Base-by-base conservation (phyloP, 2,888 invertebrate genomes). In the Yponomeuta sedellus region DNA sequence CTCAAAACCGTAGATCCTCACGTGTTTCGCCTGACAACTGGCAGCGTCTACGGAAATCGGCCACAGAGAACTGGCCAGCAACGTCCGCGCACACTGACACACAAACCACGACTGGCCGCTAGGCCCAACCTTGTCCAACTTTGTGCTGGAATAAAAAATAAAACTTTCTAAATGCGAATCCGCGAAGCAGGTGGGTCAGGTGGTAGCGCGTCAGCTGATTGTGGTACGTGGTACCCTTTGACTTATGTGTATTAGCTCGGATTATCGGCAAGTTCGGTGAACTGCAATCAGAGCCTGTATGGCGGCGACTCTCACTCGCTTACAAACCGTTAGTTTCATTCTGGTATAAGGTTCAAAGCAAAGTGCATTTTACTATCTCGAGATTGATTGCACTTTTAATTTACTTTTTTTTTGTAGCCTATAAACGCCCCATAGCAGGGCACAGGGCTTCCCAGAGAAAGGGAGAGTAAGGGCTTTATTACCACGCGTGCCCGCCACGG, bases 81-180 rank as follows among this genome's bases (percentile, higher is more conserved):
- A 76, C 88, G 88, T 83, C 80, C 71, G 76, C 68, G 61, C 77
- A 71, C 81, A 75, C 74, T 78, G 81, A 78, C 83, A 82, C 78
- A 82, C 79, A 74, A 78, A 76, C 75, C 75, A 77, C 81, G 77
- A 90, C 88, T 86, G 85, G 74, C 79, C 75, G 75, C 71, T 73
- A 70, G 69, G 70, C 40, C 70, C 78, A 83, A 83, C 82, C 83
- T 85, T 82, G 79, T 78, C 77, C 78, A 80, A 80, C 78, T 79
- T 79, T 68, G 76, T 72, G 79, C 77, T 78, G 80, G 81, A 80
- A 75, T 82, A 80, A 85, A 85, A 82, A 80, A 80, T 80, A 80
- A 80, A 81, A 87, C 90, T 90, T 90, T 90, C 90, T 89, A 90
- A 86, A 85, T 79, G 77, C 76, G 80, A 80, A 83, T 85, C 84